Evolutionary conservation across 2,888 invertebrate genomes (phyloP), one percentile per base, ranked within the genome.

Genomic region (Halictus ligatus): DNA sequence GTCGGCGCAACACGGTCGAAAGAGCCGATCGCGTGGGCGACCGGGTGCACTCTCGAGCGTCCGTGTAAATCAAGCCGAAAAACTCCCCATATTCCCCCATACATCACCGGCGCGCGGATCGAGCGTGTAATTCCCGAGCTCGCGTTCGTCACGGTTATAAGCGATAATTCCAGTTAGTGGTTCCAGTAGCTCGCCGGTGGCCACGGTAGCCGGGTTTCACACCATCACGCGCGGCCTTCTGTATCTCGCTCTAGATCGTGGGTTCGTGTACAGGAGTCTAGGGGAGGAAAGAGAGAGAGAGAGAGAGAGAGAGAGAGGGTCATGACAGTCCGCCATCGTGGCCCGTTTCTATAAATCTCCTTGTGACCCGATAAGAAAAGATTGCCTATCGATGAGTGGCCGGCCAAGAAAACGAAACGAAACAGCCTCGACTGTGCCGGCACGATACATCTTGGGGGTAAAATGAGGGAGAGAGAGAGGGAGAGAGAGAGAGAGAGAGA

Each of bases 341-440:
- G 87, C 78, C 78, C 77, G 89, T 90, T 91, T 91, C 88, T 91
- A 91, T 92, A 91, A 91, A 92, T 92, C 90, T 90, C 76, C 76
- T 83, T 54, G 85, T 86, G 89, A 92, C 88, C 91, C 91, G 93
- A 93, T 92, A 93, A 93, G 92, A 89, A 89, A 91, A 91, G 91
- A 93, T 92, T 89, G 91, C 88, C 90, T 82, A 88, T 85, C 90
- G 89, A 91, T 92, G 91, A 92, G 89, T 89, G 88, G 64, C 72
- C 48, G 15, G 54, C 75, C 48, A 77, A 35, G 80, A 75, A 75
- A 40, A 54, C 54, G 54, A 50, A 50, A 50, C 78, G 10, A 40
- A 80, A 82, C 77, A 64, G 82, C 76, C 73, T 82, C 46, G 64
- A 67, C 80, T 15, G 29, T 25, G 50, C 76, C 71, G 76, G 35